Conservation (phyloP, 2,113 vertebrate genomes). For the Lasiurus cinereus region DNA sequence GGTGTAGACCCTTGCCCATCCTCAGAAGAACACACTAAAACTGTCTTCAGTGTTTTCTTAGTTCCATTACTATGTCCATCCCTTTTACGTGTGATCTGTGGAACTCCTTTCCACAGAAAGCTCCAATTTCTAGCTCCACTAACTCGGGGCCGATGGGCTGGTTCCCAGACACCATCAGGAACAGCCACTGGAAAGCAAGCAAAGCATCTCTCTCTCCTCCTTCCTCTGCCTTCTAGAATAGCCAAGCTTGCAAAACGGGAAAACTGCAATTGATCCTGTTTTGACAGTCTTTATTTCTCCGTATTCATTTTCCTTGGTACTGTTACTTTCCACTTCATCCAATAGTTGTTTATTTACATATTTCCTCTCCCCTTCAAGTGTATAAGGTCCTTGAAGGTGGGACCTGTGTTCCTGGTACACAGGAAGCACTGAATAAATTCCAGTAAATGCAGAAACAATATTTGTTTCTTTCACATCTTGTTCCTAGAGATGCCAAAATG, state of each 20-base stretch:
- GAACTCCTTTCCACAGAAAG: background rate
- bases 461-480: background rate
- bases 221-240: background rate
- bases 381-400: background rate
- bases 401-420: no score
- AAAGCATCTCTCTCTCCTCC: background rate
- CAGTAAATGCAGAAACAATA: background rate
- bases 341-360: background rate
- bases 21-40: background rate
- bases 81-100: background rate
- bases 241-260: background rate
- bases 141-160: background rate
- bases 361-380: background rate
- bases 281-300: background rate
- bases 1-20: background rate
- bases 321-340: background rate
- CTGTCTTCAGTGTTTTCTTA: background rate
- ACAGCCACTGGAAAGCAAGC: background rate
- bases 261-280: background rate
- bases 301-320: background rate
- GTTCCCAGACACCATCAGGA: background rate
- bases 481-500: background rate
- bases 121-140: background rate
- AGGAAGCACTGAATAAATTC: background rate
- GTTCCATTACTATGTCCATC: slow-evolving; percentile 8